Evolutionary conservation across 2,888 invertebrate species (phyloP), one percentile per base, ranked within the genome.

Genomic region (Meiosimyza platycephala): DNA sequence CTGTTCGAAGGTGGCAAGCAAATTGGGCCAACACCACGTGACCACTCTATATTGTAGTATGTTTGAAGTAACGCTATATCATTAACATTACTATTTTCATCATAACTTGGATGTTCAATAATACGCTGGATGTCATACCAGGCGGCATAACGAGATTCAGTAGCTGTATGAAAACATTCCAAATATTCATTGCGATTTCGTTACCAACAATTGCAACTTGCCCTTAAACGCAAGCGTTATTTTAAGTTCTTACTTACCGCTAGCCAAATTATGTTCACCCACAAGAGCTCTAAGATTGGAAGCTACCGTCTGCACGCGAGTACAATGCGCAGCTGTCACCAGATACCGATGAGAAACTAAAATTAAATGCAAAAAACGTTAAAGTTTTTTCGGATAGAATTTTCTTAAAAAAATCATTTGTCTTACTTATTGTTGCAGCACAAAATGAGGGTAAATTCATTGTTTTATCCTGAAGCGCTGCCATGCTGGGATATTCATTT

Each of bases 401-500:
- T 13, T 48, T 33, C 16, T 70, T 12, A 54, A 57, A 54, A n/a
- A 28, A 5, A 33, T 52, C 0, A 28, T n/a, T 28, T 3, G 28
- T 28, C 74, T 57, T 66, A 86, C 87, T 88, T 60, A 91, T 89
- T 3, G 85, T 78, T 1, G 85, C 88, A 1, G 89, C 90, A 78
- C 90, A 90, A 75, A 85, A 86, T 2, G 87, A 71, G 0, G 75
- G 22, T 6, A 70, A n/a, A 6, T 16, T 76, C 0, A 15, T 3
- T 54, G 6, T 18, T 57, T 2, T 48, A 73, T 83, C 79, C 68
- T 76, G 78, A 1, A 92, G 73, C 0, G 86, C 90, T 0, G 88
- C 90, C 89, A 91, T 90, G 79, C 89, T 88, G 1, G 91, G 90
- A 81, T 84, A 92, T 78, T 92, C 92, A 78, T 91, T 90, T 0